Base-by-base conservation (phyloP, 2,113 vertebrate species). In the Tor tambroides region DNA sequence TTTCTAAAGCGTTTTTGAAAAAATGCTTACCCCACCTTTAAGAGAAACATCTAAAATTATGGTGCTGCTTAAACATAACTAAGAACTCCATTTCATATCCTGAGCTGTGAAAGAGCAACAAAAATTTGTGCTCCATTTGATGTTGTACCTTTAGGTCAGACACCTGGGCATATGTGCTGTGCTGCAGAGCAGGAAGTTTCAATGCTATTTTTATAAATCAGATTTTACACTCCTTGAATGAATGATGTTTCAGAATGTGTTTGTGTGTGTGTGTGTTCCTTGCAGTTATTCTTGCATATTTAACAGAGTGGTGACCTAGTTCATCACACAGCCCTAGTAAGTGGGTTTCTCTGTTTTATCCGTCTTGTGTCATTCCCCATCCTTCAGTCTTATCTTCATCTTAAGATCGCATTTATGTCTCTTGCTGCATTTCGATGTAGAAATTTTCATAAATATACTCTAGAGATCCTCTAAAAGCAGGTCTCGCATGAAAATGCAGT, bases 231-330 rank as follows among this genome's bases (percentile, higher is more conserved):
- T 82, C 61, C 12, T 3, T 67, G 85, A 38, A 14, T 83, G 71
- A 83, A 28, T 8, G 51, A 81, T 87, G 81, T 67, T 26, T 54
- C 74, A 54, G 83, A 61, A 30, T 23, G 43, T 80, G 54, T 21
- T 5, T 75, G 43, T 89, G 28, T 83, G 80, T 32, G 59, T 63
- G 17, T 87, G 28, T 83, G 23, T 28, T 85, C 30, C 90, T 89
- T 91, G 79, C 71, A 91, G 92, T 94, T 93, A 92, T 92, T 94
- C 92, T 94, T 93, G 93, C 93, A 93, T 93, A 93, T 92, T 94
- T 94, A 95, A 94, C 92, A 92, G 89, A 94, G 93, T 90, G 88
- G 90, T 94, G 93, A 95, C 94, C 94, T 94, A 94, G 91, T 95
- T 96, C 93, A 83, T 87, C 89, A 91, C 92, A 92, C 92, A 91